A percentile compares a stretch with the other conserved stretches of the same genome.
These are phyloP conservation scores for Teleiodes luculella DNA, from an alignment of 2,888 invertebrate genomes.

Conservation along the genomic window DNA sequence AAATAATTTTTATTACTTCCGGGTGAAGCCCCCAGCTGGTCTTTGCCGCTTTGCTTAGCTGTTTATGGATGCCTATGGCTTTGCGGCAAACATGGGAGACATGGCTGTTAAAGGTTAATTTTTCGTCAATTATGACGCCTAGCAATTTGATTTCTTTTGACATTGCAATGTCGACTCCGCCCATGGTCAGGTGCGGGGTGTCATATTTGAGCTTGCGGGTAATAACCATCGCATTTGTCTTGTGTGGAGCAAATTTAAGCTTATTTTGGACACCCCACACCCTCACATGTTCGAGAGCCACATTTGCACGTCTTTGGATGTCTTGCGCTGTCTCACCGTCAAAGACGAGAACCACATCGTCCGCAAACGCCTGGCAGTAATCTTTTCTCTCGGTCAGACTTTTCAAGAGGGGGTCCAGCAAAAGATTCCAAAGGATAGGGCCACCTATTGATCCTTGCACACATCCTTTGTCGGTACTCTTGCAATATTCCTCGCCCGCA, in stretches of 20 bases:
- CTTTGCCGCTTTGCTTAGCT: background rate
- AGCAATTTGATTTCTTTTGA: background rate
- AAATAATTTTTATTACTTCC: too few relatives aligned
- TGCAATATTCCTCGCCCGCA: background rate
- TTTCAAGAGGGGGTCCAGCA: background rate
- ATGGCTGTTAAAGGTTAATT: background rate
- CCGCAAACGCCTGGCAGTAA: conserved; percentile 1
- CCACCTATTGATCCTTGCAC: background rate
- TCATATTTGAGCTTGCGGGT: background rate
- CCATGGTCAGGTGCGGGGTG: conserved; percentile 1
- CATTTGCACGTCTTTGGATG: background rate
- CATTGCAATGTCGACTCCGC: background rate
- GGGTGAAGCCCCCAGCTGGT: too few relatives aligned
- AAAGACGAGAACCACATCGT: background rate
- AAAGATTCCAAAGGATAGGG: background rate
- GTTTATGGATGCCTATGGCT: background rate
- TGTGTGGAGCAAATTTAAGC: background rate
- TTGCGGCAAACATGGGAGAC: background rate
- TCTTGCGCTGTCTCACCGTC: background rate
- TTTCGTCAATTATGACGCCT: background rate
- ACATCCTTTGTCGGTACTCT: background rate
- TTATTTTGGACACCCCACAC: conserved; percentile 3
- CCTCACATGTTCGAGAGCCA: background rate
- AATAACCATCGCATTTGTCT: background rate
- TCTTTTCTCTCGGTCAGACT: background rate